Percentiles rank a stretch among this genome's conserved stretches.
Evolutionary conservation across 2,113 vertebrate genomes (phyloP).

Genomic region (Ceratotherium simum): DNA sequence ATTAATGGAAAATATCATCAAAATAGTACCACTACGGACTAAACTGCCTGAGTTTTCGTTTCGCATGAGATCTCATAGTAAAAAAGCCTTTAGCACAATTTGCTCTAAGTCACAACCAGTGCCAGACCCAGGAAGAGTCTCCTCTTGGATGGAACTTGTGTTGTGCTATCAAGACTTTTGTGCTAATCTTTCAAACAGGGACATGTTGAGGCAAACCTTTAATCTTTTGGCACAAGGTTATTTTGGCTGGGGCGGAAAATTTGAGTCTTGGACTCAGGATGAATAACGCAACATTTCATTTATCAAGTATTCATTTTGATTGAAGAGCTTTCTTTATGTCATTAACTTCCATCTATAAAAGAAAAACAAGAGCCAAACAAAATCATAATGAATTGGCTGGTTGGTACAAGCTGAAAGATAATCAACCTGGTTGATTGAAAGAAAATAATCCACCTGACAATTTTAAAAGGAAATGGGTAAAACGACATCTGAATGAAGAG

Average conservation of each 20-base stretch:
- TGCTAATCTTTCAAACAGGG: conserved; percentile 89
- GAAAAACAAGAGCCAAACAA: conserved; percentile 61
- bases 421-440: conserved; percentile 3
- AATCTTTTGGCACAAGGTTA: conserved; percentile 97
- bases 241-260: conserved; percentile 91
- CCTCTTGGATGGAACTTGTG: conserved; percentile 85
- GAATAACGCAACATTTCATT: conserved; percentile 86
- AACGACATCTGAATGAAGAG: not conserved
- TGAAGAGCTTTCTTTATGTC: conserved; percentile 98
- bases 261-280: conserved; percentile 87
- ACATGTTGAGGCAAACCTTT: conserved; percentile 89
- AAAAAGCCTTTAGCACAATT: conserved; percentile 90
- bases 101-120: conserved; percentile 87
- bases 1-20: conserved; percentile 93
- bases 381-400: not conserved
- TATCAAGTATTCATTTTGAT: conserved; percentile 92
- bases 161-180: conserved; percentile 90
- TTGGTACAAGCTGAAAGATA: not conserved
- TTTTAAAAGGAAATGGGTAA: conserved; percentile 10
- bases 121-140: conserved; percentile 81
- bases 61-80: conserved; percentile 88
- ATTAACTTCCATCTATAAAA: conserved; percentile 96
- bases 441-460: not conserved
- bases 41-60: conserved; percentile 91
- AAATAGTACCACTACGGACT: conserved; percentile 95